Base-by-base conservation (phyloP, 2,797 vertebrate genomes). In the Anolis apletophallus region DNA sequence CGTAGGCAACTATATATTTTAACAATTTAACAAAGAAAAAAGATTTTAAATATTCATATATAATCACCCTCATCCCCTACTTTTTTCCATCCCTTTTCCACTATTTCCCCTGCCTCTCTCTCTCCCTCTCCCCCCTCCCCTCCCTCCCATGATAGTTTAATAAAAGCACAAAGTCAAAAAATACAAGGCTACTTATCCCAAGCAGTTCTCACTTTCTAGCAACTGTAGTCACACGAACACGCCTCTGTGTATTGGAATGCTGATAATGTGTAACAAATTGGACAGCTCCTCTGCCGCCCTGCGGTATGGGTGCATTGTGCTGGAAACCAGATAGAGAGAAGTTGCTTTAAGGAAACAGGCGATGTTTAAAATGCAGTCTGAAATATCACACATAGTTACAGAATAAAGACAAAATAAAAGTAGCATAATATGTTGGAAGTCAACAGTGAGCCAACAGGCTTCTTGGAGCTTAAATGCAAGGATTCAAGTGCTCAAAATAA, bases 261-360 rank as follows among this genome's bases (percentile, higher is more conserved):
- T 99, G 99, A 93, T 99, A 99, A 77, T 98, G 98, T 3, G 98
- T 98, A 84, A 99, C 97, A 91, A 99, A 99, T 95, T 99, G 99
- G 93, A 99, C 88, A 2, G 97, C 98, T 0, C 98, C 99, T 94
- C 99, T 96, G 86, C 98, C 98, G 21, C 98, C 98, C 93, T 99
- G 99, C 23, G 98, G 98, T 85, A 99, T 94, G 0, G 98, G 98
- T 54, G 98, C 97, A 0, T 98, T 99, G 96, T 99, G 99, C 99
- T 99, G 92, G 85, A 94, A 91, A 90, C 1, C 0, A 91, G 92
- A 91, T 7, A 80, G 36, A 71, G 14, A 85, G 14, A 76, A 69
- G 17, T 54, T 46, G 13, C 5, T 14, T 54, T 84, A 29, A 57
- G 21, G 12, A 36, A 9, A 34, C 46, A 34, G 6, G 9, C 40